Evolutionary conservation across 2,113 vertebrate species (phyloP), one percentile per base, ranked within the genome.

Genomic region (Meleagris gallopavo): DNA sequence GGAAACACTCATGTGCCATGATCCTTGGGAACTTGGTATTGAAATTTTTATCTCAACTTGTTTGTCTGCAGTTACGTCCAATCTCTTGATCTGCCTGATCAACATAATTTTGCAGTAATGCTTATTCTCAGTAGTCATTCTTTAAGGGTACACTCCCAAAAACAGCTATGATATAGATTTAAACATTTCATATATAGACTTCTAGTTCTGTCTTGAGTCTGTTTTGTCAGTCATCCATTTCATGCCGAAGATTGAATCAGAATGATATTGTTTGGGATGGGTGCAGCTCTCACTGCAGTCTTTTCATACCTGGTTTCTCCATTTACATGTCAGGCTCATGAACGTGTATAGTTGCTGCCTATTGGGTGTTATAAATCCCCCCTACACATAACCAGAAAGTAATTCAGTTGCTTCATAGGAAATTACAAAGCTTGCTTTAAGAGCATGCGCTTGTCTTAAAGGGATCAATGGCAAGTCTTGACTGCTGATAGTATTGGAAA

Each of bases 401-500:
- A 77, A 29, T 46, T 93, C 32, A 64, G 40, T 66, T 76, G 86
- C 91, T 89, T 88, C 54, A 21, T 5, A 58, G 86, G 57, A 92
- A 82, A 88, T 94, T 91, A 66, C 62, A 66, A 86, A 94, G 64
- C 62, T 91, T 80, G 20, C 45, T 36, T 95, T 79, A 85, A 20
- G 62, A 69, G 50, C 32, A 69, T 48, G 50, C 89, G 88, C 32
- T 72, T 77, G 57, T 81, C 90, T 86, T 90, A 58, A 94, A 77
- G 71, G 92, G 74, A 70, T 96, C 88, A 88, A 8, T 13, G 48
- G 71, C 43, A 89, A 97, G 88, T 80, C 27, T 10, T 87, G 73
- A 67, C 41, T 78, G 66, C 71, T 89, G 75, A 90, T 65, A 74
- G 55, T 61, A 84, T 72, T 94, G 80, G 94, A 91, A 94, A 74